Conservation (phyloP, 2,113 vertebrate genomes). For the Siphamia tubifer region DNA sequence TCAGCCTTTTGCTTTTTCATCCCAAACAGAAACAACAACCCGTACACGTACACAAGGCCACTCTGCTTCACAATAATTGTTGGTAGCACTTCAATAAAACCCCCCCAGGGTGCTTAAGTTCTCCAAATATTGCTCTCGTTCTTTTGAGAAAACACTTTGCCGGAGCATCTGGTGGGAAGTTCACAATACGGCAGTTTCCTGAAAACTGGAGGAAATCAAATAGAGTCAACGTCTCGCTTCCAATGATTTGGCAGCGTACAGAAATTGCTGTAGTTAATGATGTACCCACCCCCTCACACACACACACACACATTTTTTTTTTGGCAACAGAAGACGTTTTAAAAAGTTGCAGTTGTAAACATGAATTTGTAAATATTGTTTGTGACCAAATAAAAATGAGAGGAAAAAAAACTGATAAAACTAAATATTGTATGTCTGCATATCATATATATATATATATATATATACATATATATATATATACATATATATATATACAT, state of each 20-base stretch:
- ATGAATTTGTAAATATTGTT: too few species aligned
- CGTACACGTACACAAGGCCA: background rate
- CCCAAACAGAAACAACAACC: slow-evolving; percentile 18
- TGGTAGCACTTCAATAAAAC: slow-evolving; percentile 42
- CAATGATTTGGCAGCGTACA: slow-evolving; percentile 33
- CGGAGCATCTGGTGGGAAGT: slow-evolving; percentile 28
- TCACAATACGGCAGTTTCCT: slow-evolving; percentile 14
- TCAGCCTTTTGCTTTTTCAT: slow-evolving; percentile 18
- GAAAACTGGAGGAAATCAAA: slow-evolving; percentile 41
- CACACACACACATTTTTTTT: too few species aligned
- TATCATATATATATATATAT: too few species aligned
- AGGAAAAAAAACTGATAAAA: too few species aligned
- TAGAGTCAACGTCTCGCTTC: slow-evolving; percentile 3
- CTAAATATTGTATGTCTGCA: too few species aligned
- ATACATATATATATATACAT: too few species aligned
- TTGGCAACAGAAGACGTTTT: background rate
- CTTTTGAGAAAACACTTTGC: slow-evolving; percentile 21
- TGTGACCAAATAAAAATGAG: too few species aligned
- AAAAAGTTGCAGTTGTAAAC: too few species aligned
- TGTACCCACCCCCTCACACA: too few species aligned
- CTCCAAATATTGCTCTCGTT: slow-evolving; percentile 32
- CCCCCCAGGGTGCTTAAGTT: background rate
- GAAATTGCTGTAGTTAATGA: slow-evolving; percentile 44
- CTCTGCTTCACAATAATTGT: slow-evolving; percentile 35
- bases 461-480: too few species aligned